Conservation (phyloP, 2,888 invertebrate species). For the Halocaridina rubra region DNA sequence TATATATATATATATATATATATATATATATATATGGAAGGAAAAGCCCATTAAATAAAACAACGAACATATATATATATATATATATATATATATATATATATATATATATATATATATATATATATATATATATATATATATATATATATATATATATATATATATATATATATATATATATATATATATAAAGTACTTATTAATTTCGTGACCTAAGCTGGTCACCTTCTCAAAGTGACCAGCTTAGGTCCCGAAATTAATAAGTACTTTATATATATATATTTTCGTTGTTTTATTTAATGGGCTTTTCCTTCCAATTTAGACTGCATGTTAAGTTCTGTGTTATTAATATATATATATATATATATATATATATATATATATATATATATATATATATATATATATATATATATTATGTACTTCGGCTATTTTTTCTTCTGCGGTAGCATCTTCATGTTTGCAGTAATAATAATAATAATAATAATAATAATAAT, state of each 20-base stretch:
- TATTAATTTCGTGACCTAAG: too few species aligned
- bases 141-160: not conserved
- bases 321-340: too few species aligned
- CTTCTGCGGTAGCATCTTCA: too few species aligned
- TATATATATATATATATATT: not conserved
- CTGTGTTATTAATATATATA: not conserved
- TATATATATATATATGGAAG: not conserved
- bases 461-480: too few species aligned
- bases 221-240: too few species aligned
- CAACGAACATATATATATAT: not conserved
- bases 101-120: not conserved
- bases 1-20: conserved; percentile 9
- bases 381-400: not conserved
- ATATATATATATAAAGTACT: not conserved
- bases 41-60: not conserved
- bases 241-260: too few species aligned
- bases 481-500: too few species aligned
- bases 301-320: too few species aligned
- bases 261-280: too few species aligned
- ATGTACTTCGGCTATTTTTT: not conserved
- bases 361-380: not conserved
- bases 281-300: too few species aligned
- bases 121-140: not conserved
- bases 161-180: not conserved
- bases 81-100: not conserved